phyloP scores from a whole-genome alignment of 2,113 vertebrate genomes.

The Thalassoma bifasciatum region DNA sequence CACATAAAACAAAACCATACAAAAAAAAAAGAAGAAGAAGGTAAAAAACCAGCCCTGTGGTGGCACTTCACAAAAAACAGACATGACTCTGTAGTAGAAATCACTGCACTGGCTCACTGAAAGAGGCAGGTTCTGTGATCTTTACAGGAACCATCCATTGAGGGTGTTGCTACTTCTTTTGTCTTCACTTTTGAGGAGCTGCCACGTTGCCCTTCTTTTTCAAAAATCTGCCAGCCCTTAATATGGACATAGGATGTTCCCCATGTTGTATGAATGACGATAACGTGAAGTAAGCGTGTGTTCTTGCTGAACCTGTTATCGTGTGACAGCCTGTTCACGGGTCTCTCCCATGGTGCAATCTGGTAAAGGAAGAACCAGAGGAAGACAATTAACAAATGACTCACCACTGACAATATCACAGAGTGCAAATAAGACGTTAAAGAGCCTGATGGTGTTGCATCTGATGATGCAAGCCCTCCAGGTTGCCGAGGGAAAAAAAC shows the following conservation, averaged over 20 bases:
- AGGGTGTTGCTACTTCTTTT: too few relatives aligned
- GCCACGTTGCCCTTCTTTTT: too few relatives aligned
- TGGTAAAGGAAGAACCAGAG: slow-evolving; percentile 35
- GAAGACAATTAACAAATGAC: slow-evolving; percentile 43
- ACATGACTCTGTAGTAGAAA: too few relatives aligned
- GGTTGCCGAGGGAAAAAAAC: slow-evolving; percentile 11
- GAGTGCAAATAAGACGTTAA: background rate
- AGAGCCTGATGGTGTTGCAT: background rate
- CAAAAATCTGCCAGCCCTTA: too few relatives aligned
- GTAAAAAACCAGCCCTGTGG: too few relatives aligned
- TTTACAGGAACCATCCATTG: too few relatives aligned
- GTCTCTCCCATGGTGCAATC: slow-evolving; percentile 31
- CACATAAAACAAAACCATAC: too few relatives aligned
- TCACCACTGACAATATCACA: slow-evolving; percentile 33
- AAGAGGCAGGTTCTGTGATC: too few relatives aligned
- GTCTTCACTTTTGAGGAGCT: too few relatives aligned
- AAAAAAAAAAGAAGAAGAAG: too few relatives aligned
- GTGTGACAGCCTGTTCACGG: slow-evolving; percentile 46
- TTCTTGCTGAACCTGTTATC: slow-evolving; percentile 18
- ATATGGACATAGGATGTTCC: slow-evolving; percentile 1
- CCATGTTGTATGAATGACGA: background rate
- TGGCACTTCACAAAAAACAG: too few relatives aligned
- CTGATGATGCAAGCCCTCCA: slow-evolving; percentile 16
- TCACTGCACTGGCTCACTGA: too few relatives aligned
- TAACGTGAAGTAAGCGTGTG: slow-evolving; percentile 1